Evolutionary conservation across 1,140 invertebrate genomes (phyloP).

Genomic region (Psix sp.): DNA sequence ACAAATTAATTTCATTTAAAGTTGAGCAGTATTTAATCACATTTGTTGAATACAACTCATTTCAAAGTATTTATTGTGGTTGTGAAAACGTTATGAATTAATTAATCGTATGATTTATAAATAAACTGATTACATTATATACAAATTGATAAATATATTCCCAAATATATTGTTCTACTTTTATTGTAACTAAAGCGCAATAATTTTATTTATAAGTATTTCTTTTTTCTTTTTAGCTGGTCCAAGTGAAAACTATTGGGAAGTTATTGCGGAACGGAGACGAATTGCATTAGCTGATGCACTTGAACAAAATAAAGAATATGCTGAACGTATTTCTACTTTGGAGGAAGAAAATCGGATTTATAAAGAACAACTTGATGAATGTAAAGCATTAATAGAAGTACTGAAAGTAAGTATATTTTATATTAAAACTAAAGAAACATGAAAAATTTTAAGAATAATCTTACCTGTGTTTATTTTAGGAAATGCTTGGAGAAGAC

Average conservation of each 20-base stretch:
- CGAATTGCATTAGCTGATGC: slow-evolving; percentile 81
- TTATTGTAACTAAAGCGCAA: too few species aligned
- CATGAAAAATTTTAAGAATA: background rate
- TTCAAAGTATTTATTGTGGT: too few species aligned
- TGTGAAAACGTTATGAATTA: too few species aligned
- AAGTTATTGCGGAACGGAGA: slow-evolving; percentile 81
- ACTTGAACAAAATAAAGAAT: slow-evolving; percentile 80
- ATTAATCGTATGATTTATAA: too few species aligned
- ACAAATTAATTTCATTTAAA: too few species aligned
- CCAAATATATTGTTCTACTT: too few species aligned
- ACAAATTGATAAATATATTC: too few species aligned
- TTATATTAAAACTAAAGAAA: slow-evolving; percentile 10
- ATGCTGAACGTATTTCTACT: slow-evolving; percentile 76
- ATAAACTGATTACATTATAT: too few species aligned
- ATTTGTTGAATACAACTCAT: too few species aligned
- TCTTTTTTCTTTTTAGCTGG: slow-evolving; percentile 66
- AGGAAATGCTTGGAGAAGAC: slow-evolving; percentile 75
- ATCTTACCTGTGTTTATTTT: slow-evolving; percentile 30
- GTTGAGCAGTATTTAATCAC: too few species aligned
- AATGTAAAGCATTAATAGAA: slow-evolving; percentile 81
- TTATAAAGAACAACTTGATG: slow-evolving; percentile 82
- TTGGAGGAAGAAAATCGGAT: slow-evolving; percentile 81
- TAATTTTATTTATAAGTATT: too few species aligned
- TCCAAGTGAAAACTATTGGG: slow-evolving; percentile 83
- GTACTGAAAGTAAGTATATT: slow-evolving; percentile 79